Percentiles rank a stretch among this genome's conserved stretches.
Conservation (phyloP, 2,888 invertebrate species). For the Epistrophella euchroma region DNA sequence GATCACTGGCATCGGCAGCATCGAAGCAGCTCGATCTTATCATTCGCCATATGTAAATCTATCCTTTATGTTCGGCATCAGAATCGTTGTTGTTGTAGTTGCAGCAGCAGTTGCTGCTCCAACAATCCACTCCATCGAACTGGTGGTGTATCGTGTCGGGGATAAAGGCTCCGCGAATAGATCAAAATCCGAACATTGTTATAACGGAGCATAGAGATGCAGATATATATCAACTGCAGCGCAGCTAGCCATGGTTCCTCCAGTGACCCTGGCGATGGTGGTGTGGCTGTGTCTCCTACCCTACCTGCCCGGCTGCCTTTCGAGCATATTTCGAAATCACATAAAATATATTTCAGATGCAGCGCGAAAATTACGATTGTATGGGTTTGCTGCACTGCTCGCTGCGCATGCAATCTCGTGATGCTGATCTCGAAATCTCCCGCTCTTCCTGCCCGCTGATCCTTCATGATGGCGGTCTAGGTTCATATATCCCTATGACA, state of each 20-base stretch:
- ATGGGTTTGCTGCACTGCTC: constrained; percentile 38
- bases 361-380: constrained; percentile 37
- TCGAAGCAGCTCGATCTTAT: constrained; percentile 67
- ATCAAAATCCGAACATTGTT: constrained; percentile 76
- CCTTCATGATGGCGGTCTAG: constrained; percentile 25
- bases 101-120: constrained; percentile 33
- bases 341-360: constrained; percentile 73
- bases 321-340: constrained; percentile 73
- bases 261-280: constrained; percentile 68
- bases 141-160: constrained; percentile 71
- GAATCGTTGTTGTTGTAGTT: constrained; percentile 47
- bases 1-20: constrained; percentile 66
- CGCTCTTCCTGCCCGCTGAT: constrained; percentile 26
- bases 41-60: constrained; percentile 72
- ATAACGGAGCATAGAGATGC: constrained; percentile 73
- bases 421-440: constrained; percentile 70
- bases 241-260: constrained; percentile 37
- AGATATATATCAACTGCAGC: constrained; percentile 71
- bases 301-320: constrained; percentile 19
- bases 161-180: constrained; percentile 75
- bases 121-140: constrained; percentile 19
- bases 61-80: constrained; percentile 73
- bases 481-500: constrained; percentile 76
- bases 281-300: constrained; percentile 38
- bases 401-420: constrained; percentile 69